Conservation (phyloP, 2,888 invertebrate genomes). For the Pachycephus smyrnensis region DNA sequence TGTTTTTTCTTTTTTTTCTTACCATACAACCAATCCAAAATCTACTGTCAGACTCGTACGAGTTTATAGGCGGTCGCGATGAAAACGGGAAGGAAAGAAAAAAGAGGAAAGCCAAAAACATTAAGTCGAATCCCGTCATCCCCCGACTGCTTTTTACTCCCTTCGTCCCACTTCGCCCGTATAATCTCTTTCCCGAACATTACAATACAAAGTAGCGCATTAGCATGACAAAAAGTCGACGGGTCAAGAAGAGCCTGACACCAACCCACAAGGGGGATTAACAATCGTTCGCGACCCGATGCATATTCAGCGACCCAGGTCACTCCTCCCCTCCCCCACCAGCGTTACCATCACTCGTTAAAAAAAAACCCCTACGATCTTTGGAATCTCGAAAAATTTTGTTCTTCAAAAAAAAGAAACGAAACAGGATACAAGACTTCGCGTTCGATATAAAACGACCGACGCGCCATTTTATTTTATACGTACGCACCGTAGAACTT, state of each 20-base stretch:
- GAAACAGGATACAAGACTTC: neutral
- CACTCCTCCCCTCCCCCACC: slow-evolving; percentile 12
- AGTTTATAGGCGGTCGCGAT: neutral
- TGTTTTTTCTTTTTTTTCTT: neutral
- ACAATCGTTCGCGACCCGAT: slow-evolving; percentile 48
- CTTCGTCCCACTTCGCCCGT: slow-evolving; percentile 39
- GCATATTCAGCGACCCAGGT: slow-evolving; percentile 58
- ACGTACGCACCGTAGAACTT: neutral
- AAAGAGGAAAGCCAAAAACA: neutral
- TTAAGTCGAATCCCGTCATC: neutral
- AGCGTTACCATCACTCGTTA: slow-evolving; percentile 17
- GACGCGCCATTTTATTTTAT: neutral
- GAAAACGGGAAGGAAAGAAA: neutral
- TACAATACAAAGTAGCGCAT: slow-evolving; percentile 63
- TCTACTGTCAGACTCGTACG: neutral
- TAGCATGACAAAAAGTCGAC: slow-evolving; percentile 59
- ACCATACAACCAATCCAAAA: neutral
- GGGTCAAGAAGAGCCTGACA: slow-evolving; percentile 59
- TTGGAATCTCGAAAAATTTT: too few species aligned
- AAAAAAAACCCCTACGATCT: neutral
- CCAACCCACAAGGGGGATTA: slow-evolving; percentile 47
- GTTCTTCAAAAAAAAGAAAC: too few species aligned
- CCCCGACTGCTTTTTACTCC: neutral
- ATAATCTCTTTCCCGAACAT: slow-evolving; percentile 57
- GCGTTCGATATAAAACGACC: neutral